These are phyloP conservation scores for Pentamera pediparva DNA, from an alignment of 53 echinoderm and acorn worm genomes.

Conservation along the genomic window DNA sequence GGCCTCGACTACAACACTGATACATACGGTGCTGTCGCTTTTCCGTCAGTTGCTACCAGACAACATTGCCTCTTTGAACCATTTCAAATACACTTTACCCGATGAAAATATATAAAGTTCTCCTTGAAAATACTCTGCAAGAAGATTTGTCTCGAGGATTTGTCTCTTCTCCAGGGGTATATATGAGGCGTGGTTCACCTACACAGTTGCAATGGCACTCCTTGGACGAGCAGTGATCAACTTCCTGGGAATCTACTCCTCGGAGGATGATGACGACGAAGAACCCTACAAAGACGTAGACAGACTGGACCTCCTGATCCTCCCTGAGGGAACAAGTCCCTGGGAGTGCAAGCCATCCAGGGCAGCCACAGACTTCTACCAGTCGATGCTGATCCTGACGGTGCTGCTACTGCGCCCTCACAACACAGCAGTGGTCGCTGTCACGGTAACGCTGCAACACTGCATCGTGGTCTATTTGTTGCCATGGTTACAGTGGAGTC, in stretches of 20 bases:
- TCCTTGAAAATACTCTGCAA: not conserved
- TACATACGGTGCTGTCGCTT: too few species aligned
- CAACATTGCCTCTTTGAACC: too few species aligned
- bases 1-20: too few species aligned
- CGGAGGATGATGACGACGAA: not conserved
- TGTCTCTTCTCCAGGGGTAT: conserved; percentile 57
- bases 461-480: conserved; percentile 58
- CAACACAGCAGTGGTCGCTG: conserved; percentile 75
- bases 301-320: not conserved
- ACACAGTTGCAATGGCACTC: conserved; percentile 41
- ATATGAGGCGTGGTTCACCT: conserved; percentile 73
- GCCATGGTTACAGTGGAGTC: conserved; percentile 69
- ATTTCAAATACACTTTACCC: too few species aligned
- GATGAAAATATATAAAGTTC: too few species aligned
- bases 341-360: conserved; percentile 1
- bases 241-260: not conserved
- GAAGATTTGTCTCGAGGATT: too few species aligned
- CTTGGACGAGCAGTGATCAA: conserved; percentile 24
- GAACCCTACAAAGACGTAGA: not conserved
- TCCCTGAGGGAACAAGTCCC: not conserved
- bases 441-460: conserved; percentile 63
- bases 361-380: conserved; percentile 40
- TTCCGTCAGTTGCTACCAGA: too few species aligned
- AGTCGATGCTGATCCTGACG: conserved; percentile 47
- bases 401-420: conserved; percentile 79